phyloP scores from a whole-genome alignment of 2,888 invertebrate species.

The Pristionchus fissidentatus region DNA sequence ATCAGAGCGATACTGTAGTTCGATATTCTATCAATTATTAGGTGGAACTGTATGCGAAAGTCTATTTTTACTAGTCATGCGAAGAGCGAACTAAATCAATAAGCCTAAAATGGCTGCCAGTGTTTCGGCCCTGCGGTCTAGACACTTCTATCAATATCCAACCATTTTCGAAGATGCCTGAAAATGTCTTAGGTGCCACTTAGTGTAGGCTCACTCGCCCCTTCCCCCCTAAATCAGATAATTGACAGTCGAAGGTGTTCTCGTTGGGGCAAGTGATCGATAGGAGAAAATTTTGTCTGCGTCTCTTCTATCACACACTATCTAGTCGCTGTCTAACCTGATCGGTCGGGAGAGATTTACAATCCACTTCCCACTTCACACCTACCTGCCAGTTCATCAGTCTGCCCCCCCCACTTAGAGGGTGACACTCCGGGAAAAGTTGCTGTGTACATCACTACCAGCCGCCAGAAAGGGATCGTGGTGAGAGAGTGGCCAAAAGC shows the following conservation, averaged over 20 bases:
- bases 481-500: neutral
- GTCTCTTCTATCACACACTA: neutral
- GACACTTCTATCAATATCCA: neutral
- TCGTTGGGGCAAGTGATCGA: no score
- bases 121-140: no score
- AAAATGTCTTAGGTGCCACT: neutral
- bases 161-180: no score
- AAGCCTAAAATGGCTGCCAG: no score
- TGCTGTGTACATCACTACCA: no score
- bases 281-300: constrained; percentile 1
- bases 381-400: constrained; percentile 28
- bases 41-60: no score
- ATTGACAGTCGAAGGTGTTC: constrained; percentile 19
- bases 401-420: neutral
- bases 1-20: no score
- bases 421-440: neutral
- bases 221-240: neutral
- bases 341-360: constrained; percentile 7
- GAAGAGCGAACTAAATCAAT: no score
- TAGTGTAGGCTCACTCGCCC: neutral
- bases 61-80: no score
- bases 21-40: no score
- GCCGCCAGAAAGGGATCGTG: no score
- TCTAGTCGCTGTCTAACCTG: neutral
- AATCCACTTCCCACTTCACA: neutral